Evolutionary conservation across 2,113 vertebrate species (phyloP).

Genomic region (Megaptera novaeangliae): DNA sequence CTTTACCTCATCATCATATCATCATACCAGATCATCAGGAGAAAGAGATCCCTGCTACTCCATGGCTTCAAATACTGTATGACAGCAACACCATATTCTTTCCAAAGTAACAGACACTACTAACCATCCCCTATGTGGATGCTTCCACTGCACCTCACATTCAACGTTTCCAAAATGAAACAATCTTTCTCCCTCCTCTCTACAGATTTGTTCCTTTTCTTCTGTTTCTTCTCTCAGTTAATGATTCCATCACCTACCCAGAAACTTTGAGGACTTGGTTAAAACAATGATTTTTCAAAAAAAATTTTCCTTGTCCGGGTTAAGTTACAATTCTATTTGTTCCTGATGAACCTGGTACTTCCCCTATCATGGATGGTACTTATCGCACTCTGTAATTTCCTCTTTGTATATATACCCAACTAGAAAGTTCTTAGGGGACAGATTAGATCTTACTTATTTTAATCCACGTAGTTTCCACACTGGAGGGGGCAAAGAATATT

Average conservation of each 20-base stretch:
- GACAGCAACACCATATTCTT: not conserved
- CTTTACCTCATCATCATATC: not conserved
- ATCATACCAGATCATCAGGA: not conserved
- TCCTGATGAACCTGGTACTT: not conserved
- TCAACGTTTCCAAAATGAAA: not conserved
- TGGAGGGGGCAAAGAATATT: not conserved
- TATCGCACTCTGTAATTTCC: not conserved
- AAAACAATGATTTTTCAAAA: not conserved
- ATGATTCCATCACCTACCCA: not conserved
- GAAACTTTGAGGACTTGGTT: not conserved
- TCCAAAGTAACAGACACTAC: not conserved
- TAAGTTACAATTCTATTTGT: not conserved
- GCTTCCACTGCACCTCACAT: not conserved
- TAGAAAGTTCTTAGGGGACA: not conserved
- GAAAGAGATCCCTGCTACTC: not conserved
- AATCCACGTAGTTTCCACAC: not conserved
- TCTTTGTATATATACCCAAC: not conserved
- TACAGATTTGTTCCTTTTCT: not conserved
- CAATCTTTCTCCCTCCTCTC: not conserved
- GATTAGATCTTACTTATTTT: not conserved
- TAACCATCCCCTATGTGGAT: not conserved
- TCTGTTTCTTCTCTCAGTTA: not conserved
- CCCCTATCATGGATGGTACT: not conserved
- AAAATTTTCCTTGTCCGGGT: not conserved
- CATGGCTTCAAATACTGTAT: not conserved